phyloP scores from a whole-genome alignment of 2,888 invertebrate species.

The Idaea biselata region DNA sequence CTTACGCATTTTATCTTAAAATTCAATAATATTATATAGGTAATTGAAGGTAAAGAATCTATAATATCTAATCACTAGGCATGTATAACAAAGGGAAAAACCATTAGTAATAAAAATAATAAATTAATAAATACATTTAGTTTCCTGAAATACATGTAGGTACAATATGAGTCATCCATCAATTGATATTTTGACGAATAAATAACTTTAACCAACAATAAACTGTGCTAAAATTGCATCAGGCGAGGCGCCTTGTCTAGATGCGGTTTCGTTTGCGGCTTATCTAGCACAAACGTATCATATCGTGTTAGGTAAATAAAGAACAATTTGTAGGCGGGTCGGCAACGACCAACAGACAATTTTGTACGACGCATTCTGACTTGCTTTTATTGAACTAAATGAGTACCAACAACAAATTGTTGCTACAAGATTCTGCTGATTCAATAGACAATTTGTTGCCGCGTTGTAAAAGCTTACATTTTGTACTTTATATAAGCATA shows the following conservation, averaged over 20 bases:
- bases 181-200: not conserved
- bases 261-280: slow-evolving; percentile 27
- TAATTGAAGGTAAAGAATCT: too few species aligned
- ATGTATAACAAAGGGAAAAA: too few species aligned
- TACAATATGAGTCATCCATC: not conserved
- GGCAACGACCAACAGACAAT: slow-evolving; percentile 28
- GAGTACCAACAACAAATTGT: slow-evolving; percentile 4
- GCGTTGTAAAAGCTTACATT: too few species aligned
- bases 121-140: too few species aligned
- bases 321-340: slow-evolving; percentile 46
- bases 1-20: too few species aligned
- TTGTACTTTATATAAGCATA: too few species aligned
- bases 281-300: not conserved
- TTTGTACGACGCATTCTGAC: slow-evolving; percentile 32
- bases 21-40: too few species aligned
- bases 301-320: slow-evolving; percentile 18
- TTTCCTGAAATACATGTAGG: not conserved
- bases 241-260: slow-evolving; percentile 16
- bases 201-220: not conserved
- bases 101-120: too few species aligned
- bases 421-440: slow-evolving; percentile 15
- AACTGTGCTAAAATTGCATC: not conserved
- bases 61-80: too few species aligned
- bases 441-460: slow-evolving; percentile 4
- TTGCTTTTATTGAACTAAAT: slow-evolving; percentile 19